phyloP scores from a whole-genome alignment of 2,113 vertebrate genomes.

The Sclerurus mexicanus region DNA sequence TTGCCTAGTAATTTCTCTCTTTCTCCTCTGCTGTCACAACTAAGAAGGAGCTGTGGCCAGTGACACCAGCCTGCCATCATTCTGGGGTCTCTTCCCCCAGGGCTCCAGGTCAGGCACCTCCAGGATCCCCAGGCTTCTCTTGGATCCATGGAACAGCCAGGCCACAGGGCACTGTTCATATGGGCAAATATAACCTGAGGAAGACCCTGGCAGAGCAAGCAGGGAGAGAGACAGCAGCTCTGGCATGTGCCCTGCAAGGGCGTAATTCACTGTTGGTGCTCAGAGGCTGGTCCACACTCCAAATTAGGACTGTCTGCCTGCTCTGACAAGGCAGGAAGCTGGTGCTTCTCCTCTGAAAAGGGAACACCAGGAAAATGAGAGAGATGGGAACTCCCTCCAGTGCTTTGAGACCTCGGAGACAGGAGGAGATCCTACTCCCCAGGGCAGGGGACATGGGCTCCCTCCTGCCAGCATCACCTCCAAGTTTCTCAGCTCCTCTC shows the following conservation, averaged over 20 bases:
- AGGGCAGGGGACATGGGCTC: background rate
- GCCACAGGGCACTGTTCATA: background rate
- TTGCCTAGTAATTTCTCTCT: background rate
- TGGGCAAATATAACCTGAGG: background rate
- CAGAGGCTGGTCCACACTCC: background rate
- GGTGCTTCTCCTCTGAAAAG: background rate
- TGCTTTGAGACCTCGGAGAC: background rate
- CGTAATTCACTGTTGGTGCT: background rate
- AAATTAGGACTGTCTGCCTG: background rate
- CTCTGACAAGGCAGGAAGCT: background rate
- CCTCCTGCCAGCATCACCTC: background rate
- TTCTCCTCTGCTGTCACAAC: background rate
- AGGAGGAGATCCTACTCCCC: background rate
- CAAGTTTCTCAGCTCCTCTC: background rate
- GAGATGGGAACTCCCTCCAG: background rate
- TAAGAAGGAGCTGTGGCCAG: background rate
- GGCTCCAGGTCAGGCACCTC: background rate
- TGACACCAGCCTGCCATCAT: background rate
- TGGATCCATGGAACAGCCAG: background rate
- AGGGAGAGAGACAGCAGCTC: background rate
- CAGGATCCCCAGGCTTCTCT: background rate
- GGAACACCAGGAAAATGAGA: background rate
- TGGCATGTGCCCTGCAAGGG: background rate
- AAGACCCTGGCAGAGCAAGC: background rate
- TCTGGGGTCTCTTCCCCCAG: background rate